These are phyloP conservation scores for Microctonus aethiopoides DNA, from an alignment of 2,888 invertebrate genomes.

Conservation along the genomic window DNA sequence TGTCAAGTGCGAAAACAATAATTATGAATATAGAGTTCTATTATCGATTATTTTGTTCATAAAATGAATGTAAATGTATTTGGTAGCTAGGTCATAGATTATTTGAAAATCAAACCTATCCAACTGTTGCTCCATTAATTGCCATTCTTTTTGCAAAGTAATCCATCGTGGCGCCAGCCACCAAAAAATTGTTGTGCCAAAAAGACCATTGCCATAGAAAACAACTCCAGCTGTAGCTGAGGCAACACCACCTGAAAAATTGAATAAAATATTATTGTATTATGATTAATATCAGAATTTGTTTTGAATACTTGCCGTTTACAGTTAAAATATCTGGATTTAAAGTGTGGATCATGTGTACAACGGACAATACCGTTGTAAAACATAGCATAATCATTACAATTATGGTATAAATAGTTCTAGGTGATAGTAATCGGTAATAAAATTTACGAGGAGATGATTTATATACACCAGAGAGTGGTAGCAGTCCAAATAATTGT, in stretches of 20 bases:
- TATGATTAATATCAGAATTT: too few relatives aligned
- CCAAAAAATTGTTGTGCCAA: constrained; percentile 57
- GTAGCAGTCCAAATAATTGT: constrained; percentile 62
- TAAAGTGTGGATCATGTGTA: constrained; percentile 58
- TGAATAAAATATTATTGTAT: not conserved
- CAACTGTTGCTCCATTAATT: constrained; percentile 58
- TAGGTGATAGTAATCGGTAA: constrained; percentile 48
- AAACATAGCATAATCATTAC: constrained; percentile 44
- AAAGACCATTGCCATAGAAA: constrained; percentile 63
- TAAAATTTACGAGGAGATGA: constrained; percentile 47
- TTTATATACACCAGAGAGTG: constrained; percentile 52
- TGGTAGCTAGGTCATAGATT: too few relatives aligned
- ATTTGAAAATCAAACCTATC: constrained; percentile 50
- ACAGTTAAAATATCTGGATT: constrained; percentile 50
- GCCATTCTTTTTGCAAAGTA: constrained; percentile 58
- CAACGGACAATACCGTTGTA: constrained; percentile 51
- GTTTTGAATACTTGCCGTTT: constrained; percentile 48
- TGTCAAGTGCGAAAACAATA: not conserved
- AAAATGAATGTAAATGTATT: not conserved
- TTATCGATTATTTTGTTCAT: not conserved
- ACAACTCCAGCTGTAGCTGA: constrained; percentile 62
- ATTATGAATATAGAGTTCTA: not conserved
- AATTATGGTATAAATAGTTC: constrained; percentile 48
- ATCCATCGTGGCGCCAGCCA: constrained; percentile 60
- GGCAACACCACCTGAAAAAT: constrained; percentile 56